Percentiles rank a stretch among this genome's conserved stretches.
Evolutionary conservation across 2,888 invertebrate species (phyloP).

Genomic region (Drosophila kanekoi): DNA sequence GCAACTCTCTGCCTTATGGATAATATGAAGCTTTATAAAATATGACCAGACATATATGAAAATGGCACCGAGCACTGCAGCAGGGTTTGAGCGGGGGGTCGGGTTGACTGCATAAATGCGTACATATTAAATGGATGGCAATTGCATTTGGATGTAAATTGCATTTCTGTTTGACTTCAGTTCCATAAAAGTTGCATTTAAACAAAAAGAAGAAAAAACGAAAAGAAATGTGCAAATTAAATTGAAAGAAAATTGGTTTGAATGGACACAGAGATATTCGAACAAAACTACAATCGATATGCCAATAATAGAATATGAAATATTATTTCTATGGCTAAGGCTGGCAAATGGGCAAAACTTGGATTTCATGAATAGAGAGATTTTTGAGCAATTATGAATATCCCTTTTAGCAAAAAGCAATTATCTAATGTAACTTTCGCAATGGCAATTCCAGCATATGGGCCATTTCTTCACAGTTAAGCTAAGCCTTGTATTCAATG

Average conservation of each 20-base stretch:
- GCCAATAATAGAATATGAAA: constrained; percentile 2
- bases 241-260: constrained; percentile 43
- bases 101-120: constrained; percentile 20
- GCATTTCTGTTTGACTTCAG: constrained; percentile 52
- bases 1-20: constrained; percentile 24
- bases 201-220: constrained; percentile 4
- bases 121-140: constrained; percentile 58
- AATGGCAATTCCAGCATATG: background rate
- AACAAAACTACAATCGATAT: background rate
- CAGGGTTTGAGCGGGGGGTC: background rate
- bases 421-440: constrained; percentile 1
- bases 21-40: constrained; percentile 58
- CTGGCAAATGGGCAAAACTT: background rate
- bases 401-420: background rate
- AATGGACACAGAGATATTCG: constrained; percentile 8
- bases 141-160: constrained; percentile 63
- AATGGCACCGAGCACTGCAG: constrained; percentile 15
- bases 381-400: background rate
- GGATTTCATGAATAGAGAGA: background rate
- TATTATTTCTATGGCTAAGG: background rate
- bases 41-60: constrained; percentile 46
- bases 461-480: background rate
- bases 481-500: background rate
- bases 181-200: constrained; percentile 32
- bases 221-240: constrained; percentile 22